Base-by-base conservation (phyloP, 2,888 invertebrate species). In the Drosophila anomelani region DNA sequence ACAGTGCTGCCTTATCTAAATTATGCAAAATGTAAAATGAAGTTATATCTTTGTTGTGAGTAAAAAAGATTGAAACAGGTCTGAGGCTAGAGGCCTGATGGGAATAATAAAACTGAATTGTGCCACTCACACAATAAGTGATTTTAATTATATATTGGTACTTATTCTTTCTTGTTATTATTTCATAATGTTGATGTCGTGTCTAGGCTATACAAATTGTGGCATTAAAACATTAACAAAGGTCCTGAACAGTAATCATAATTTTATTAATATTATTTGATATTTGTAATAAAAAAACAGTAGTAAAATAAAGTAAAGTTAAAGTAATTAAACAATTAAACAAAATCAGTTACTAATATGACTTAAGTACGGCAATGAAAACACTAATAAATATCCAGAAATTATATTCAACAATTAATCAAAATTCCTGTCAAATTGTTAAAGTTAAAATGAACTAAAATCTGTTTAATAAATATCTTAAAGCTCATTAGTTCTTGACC, bases 21-120 rank as follows among this genome's bases (percentile, higher is more conserved):
- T 69, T 76, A 72, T 68, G 73, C 76, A 68, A 76, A 58, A 61
- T 34, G n/a, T 7, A 10, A 36, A 26, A 12, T 20, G 38, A 51
- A 44, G n/a, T 34, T n/a, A 23, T n/a, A 38, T 17, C 29, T 64
- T 66, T 36, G 12, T 20, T 46, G 34, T 9, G 34, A 20, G 15
- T 10, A 20, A 67, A 55, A 15, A n/a, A n/a, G n/a, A 41, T 36
- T 20, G 15, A 69, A 68, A 69, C 68, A 10, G 49, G 70, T 58
- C 39, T 69, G 13, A n/a, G 7, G 4, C 2, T 1, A 38, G 49
- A 38, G 71, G 60, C 32, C 29, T 26, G 43, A 49, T 43, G 8
- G 23, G 32, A 29, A 36, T 63, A 20, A 53, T 34, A 8, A 4
- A 36, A 29, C 15, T 38, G 1, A 13, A 23, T 13, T 23, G 32